Evolutionary conservation across 2,113 vertebrate species (phyloP).

Genomic region (Pelvicachromis taeniatus): DNA sequence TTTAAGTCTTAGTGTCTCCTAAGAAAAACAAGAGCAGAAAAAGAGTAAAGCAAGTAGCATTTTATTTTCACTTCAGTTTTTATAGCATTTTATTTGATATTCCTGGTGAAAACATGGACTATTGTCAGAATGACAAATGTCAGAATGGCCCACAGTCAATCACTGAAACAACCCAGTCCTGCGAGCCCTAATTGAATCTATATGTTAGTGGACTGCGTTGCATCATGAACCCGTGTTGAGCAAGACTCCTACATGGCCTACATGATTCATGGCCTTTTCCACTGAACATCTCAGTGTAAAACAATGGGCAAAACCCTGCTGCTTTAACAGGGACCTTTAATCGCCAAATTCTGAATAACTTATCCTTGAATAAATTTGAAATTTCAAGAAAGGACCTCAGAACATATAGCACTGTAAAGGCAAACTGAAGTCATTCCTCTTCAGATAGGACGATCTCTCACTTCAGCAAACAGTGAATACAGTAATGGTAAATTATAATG

Average conservation of each 20-base stretch:
- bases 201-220: background rate
- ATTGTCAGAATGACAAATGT: no score
- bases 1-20: no score
- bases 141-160: background rate
- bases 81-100: no score
- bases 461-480: slow-evolving; percentile 32
- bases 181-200: background rate
- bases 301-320: background rate
- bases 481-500: slow-evolving; percentile 20
- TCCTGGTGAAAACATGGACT: no score
- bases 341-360: background rate
- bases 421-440: background rate
- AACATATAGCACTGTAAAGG: background rate
- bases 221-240: background rate
- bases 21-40: no score
- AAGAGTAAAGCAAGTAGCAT: no score
- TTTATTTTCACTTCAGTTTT: no score
- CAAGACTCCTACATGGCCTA: background rate
- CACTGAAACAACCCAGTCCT: background rate
- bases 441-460: background rate
- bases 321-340: background rate
- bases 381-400: background rate
- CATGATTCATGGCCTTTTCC: background rate
- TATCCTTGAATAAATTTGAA: background rate
- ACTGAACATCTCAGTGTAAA: background rate